Base-by-base conservation (phyloP, 2,888 invertebrate genomes). In the Melanostoma scalare region DNA sequence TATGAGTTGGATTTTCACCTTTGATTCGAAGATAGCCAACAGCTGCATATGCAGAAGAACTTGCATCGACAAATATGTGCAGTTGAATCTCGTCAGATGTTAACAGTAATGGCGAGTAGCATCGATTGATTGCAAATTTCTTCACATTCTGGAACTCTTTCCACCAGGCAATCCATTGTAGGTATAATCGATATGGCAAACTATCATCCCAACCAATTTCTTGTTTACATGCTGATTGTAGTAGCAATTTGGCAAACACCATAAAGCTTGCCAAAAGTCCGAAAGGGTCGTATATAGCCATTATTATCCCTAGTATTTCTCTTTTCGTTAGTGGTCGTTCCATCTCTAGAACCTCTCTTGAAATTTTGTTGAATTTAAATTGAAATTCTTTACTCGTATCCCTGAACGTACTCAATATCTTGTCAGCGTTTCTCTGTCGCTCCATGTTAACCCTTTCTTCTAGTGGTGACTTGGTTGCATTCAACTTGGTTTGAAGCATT, bases 211-310 rank as follows among this genome's bases (percentile, higher is more conserved):
- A 79, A 6, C 38, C 36, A 4, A 74, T 50, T 36, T 53, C 8
- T 10, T 42, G 10, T 55, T 74, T 74, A 72, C 67, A 79, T 1
- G 56, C 40, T 5, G 61, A 9, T 10, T 77, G 77, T 42, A 77
- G 38, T 8, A 77, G n/a, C 30, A 55, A 36, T 48, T 74, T 80
- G 0, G 53, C 55, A 9, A 52, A 48, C 6, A 86, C 53, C 3
- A 86, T 87, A 31, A 86, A 86, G 0, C 87, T 87, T 0, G 82
- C 55, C 0, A 87, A 69, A 6, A 87, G 60, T 0, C 87, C 88
- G 0, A 88, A 65, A 0, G 87, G 87, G 50, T 88, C 87, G 60
- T 85, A 89, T 4, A 88, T 35, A 0, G 87, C 87, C 87, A 88
- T 88, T 3, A 87, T 75, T 0, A 86, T 42, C 0, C 85, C 48